Conservation (phyloP, 1,140 invertebrate genomes). For the Tyrophagus putrescentiae region DNA sequence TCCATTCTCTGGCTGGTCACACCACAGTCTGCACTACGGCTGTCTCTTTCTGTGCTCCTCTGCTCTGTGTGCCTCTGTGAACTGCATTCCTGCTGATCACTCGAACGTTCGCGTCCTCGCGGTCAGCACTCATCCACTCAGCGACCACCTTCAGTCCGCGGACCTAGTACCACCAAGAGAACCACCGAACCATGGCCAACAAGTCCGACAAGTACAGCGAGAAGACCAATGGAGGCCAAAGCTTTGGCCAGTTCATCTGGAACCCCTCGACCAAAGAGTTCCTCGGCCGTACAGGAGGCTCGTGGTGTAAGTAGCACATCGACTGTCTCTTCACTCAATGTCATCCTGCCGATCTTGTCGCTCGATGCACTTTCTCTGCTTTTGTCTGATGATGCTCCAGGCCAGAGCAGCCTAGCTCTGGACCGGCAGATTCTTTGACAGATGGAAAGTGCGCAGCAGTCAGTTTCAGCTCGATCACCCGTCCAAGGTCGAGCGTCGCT, state of each 20-base stretch:
- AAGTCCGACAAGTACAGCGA: slow-evolving; percentile 4
- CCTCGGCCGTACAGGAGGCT: slow-evolving; percentile 65
- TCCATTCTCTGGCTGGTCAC: no score
- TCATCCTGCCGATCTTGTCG: not conserved
- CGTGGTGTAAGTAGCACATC: slow-evolving; percentile 61
- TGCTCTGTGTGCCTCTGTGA: no score
- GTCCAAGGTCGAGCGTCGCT: slow-evolving; percentile 2
- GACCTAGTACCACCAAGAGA: not conserved
- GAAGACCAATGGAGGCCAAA: slow-evolving; percentile 50
- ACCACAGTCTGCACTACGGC: no score
- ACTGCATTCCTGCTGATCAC: no score
- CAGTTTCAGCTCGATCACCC: no score
- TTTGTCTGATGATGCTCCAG: no score
- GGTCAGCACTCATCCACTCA: no score
- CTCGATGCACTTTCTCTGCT: not conserved
- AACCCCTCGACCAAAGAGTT: slow-evolving; percentile 74
- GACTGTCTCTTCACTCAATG: not conserved
- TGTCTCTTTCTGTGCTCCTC: no score
- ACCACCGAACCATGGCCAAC: slow-evolving; percentile 5
- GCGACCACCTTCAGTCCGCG: not conserved
- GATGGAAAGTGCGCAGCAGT: no score
- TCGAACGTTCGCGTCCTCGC: no score
- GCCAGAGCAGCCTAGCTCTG: no score
- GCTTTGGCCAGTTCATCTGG: slow-evolving; percentile 64
- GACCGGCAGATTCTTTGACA: no score